phyloP scores from a whole-genome alignment of 2,797 vertebrate genomes.

The Dendrocincla fuliginosa region DNA sequence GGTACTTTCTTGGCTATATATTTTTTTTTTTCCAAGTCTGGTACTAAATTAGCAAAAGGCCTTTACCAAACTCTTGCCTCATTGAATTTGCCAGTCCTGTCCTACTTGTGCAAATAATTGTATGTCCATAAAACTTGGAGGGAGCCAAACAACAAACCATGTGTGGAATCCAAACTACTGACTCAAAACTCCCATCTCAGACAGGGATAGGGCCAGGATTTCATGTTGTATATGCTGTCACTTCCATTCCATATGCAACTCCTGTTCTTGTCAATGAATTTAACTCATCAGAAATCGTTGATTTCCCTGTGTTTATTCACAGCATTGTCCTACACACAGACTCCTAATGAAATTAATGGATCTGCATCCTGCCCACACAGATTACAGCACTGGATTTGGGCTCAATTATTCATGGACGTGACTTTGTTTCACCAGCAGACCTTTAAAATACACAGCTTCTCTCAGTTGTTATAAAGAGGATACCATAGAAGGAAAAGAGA shows the following conservation, averaged over 20 bases:
- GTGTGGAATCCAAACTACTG: constrained; percentile 20
- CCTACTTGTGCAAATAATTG: constrained; percentile 20
- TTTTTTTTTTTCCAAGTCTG: neutral
- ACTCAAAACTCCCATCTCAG: neutral
- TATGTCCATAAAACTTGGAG: neutral
- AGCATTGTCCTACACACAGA: neutral
- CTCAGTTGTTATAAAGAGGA: neutral
- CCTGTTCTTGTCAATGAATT: neutral
- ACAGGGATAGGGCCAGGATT: neutral
- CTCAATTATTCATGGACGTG: neutral
- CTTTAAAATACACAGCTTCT: neutral
- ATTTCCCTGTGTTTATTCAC: constrained; percentile 19
- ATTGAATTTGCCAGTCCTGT: constrained; percentile 21
- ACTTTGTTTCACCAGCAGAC: constrained; percentile 1
- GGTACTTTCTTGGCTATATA: neutral
- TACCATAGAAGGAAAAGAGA: neutral
- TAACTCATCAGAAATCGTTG: constrained; percentile 11
- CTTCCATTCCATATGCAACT: neutral
- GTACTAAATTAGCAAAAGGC: constrained; percentile 8
- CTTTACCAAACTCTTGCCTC: constrained; percentile 30
- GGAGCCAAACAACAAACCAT: neutral
- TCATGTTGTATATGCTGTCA: neutral
- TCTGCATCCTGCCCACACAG: neutral
- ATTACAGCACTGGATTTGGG: neutral
- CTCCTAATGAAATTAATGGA: neutral